Evolutionary conservation across 2,888 invertebrate species (phyloP).

Genomic region (Plebejus argus): DNA sequence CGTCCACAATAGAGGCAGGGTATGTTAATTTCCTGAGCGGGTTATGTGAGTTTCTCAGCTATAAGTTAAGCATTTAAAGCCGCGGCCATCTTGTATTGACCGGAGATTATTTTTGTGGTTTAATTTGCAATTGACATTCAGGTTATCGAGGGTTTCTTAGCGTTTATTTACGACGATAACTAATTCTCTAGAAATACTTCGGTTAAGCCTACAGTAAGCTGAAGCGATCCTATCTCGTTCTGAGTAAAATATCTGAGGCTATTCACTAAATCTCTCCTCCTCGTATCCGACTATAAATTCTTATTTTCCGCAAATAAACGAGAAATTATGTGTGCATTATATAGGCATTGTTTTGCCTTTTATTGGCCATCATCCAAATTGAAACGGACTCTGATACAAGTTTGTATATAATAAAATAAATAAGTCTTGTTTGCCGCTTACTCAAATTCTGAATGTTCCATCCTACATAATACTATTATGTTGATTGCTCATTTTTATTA

Average conservation of each 20-base stretch:
- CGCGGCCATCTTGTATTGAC: constrained; percentile 56
- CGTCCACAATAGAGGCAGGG: constrained; percentile 47
- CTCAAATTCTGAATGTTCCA: background rate
- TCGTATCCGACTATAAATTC: constrained; percentile 28
- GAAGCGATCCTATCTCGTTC: constrained; percentile 20
- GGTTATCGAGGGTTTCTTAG: constrained; percentile 57
- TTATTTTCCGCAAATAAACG: constrained; percentile 33
- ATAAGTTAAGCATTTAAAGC: constrained; percentile 55
- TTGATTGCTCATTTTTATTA: background rate
- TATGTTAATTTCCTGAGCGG: constrained; percentile 53
- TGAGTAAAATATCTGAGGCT: constrained; percentile 12
- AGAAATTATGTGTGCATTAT: constrained; percentile 33
- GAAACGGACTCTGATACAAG: constrained; percentile 34
- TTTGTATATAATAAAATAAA: constrained; percentile 23
- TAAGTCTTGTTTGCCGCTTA: background rate
- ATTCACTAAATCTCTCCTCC: constrained; percentile 23
- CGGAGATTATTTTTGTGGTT: constrained; percentile 71
- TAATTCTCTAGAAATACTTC: constrained; percentile 27
- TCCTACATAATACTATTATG: background rate
- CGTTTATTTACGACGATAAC: constrained; percentile 24
- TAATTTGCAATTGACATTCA: constrained; percentile 60
- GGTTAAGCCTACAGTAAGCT: constrained; percentile 18
- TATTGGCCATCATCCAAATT: constrained; percentile 43
- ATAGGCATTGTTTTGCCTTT: constrained; percentile 44
- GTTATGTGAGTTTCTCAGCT: constrained; percentile 57